These are phyloP conservation scores for Nymphalis c-album DNA, from an alignment of 2,888 invertebrate species.

Conservation along the genomic window DNA sequence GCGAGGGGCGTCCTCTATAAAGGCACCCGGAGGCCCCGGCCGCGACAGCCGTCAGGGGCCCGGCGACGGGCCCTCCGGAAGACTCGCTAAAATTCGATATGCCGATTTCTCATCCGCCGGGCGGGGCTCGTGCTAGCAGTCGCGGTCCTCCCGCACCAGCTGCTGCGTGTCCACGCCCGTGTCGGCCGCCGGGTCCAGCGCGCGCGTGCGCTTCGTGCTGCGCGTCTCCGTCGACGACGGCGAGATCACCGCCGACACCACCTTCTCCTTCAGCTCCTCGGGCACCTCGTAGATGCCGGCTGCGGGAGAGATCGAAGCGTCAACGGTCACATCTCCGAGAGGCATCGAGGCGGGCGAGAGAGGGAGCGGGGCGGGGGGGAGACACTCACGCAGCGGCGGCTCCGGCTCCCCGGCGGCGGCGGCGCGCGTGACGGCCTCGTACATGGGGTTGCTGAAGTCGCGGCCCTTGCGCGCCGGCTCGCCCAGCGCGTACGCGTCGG, in stretches of 20 bases:
- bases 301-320: constrained; percentile 40
- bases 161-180: constrained; percentile 95
- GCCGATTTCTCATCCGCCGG: background rate
- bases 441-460: constrained; percentile 99
- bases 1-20: too few relatives aligned
- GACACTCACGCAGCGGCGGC: constrained; percentile 61
- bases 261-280: constrained; percentile 86
- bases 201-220: constrained; percentile 84
- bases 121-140: constrained; percentile 56
- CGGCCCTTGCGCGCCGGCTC: constrained; percentile 87
- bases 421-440: constrained; percentile 91
- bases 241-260: constrained; percentile 87
- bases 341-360: too few relatives aligned
- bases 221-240: constrained; percentile 92
- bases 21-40: too few relatives aligned
- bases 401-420: constrained; percentile 65
- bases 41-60: constrained; percentile 7
- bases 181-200: constrained; percentile 92
- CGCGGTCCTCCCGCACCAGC: constrained; percentile 93
- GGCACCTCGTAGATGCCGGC: constrained; percentile 91
- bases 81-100: background rate
- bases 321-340: too few relatives aligned
- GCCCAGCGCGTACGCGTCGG: constrained; percentile 89
- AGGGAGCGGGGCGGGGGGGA: background rate
- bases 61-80: constrained; percentile 23